Evolutionary conservation across 2,888 invertebrate genomes (phyloP).

Genomic region (Pimpla rufipes): DNA sequence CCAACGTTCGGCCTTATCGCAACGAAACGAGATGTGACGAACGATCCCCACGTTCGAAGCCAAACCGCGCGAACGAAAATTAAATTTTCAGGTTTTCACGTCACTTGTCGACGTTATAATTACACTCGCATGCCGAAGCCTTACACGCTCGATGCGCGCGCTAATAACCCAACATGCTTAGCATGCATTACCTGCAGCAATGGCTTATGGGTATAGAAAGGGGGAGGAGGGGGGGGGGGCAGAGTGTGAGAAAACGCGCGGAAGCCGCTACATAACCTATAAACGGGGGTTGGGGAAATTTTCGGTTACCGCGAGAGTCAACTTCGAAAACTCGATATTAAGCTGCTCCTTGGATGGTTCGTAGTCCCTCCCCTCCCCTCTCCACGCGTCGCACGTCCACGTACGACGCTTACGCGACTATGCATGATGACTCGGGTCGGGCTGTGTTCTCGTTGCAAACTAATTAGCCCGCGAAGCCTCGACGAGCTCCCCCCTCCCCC

Average conservation of each 20-base stretch:
- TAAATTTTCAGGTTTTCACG: constrained; percentile 4
- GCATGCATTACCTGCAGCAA: constrained; percentile 78
- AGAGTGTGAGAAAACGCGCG: constrained; percentile 67
- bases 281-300: constrained; percentile 73
- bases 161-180: constrained; percentile 82
- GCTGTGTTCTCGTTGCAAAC: constrained; percentile 66
- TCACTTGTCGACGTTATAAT: constrained; percentile 24
- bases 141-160: constrained; percentile 75
- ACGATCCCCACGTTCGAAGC: background rate
- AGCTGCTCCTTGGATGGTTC: constrained; percentile 55
- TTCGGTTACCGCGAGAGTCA: constrained; percentile 73
- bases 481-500: constrained; percentile 16
- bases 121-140: constrained; percentile 13
- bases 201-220: constrained; percentile 60
- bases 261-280: constrained; percentile 65
- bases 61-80: background rate
- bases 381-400: constrained; percentile 22
- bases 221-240: constrained; percentile 59
- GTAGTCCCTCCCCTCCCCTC: background rate
- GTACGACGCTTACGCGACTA: constrained; percentile 41
- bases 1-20: too few relatives aligned
- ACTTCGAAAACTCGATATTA: constrained; percentile 77
- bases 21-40: too few relatives aligned
- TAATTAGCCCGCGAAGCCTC: constrained; percentile 66
- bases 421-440: constrained; percentile 2